Percentiles rank a stretch among this genome's conserved stretches.
These are phyloP conservation scores for Philaenus spumarius DNA, from an alignment of 1,140 invertebrate genomes.

Conservation along the genomic window DNA sequence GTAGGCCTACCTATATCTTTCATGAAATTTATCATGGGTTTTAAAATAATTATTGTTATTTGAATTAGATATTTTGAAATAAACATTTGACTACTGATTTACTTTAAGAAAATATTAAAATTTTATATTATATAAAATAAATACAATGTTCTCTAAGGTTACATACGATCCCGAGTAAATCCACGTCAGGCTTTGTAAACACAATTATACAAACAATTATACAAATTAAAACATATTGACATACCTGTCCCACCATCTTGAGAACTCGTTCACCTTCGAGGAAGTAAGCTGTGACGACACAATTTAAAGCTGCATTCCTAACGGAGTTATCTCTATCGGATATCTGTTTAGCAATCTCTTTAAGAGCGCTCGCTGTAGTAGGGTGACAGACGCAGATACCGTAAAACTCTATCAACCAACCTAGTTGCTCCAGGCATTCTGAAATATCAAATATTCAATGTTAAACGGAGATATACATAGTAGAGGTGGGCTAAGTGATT, in stretches of 20 bases:
- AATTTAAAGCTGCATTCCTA: slow-evolving; percentile 90
- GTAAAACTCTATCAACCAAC: slow-evolving; percentile 77
- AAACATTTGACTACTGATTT: too few relatives aligned
- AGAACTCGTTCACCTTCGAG: slow-evolving; percentile 79
- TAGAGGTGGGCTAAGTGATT: too few relatives aligned
- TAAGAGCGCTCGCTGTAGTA: slow-evolving; percentile 58
- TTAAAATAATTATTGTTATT: too few relatives aligned
- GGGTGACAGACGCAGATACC: slow-evolving; percentile 81
- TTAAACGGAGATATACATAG: too few relatives aligned
- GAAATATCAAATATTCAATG: too few relatives aligned
- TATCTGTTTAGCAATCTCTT: slow-evolving; percentile 91
- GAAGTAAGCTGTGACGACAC: slow-evolving; percentile 84
- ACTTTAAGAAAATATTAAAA: too few relatives aligned
- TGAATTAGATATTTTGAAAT: too few relatives aligned
- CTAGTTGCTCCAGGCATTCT: slow-evolving; percentile 92
- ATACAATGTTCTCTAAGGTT: background rate
- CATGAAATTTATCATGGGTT: too few relatives aligned
- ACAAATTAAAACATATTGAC: slow-evolving; percentile 21
- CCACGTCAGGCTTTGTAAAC: too few relatives aligned
- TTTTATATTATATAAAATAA: too few relatives aligned
- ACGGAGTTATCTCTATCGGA: slow-evolving; percentile 95
- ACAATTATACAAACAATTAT: too few relatives aligned
- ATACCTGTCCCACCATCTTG: slow-evolving; percentile 84
- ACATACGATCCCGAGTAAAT: background rate
- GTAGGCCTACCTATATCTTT: too few relatives aligned